phyloP scores from a whole-genome alignment of 2,888 invertebrate species.

The Chrysodeixis includens region DNA sequence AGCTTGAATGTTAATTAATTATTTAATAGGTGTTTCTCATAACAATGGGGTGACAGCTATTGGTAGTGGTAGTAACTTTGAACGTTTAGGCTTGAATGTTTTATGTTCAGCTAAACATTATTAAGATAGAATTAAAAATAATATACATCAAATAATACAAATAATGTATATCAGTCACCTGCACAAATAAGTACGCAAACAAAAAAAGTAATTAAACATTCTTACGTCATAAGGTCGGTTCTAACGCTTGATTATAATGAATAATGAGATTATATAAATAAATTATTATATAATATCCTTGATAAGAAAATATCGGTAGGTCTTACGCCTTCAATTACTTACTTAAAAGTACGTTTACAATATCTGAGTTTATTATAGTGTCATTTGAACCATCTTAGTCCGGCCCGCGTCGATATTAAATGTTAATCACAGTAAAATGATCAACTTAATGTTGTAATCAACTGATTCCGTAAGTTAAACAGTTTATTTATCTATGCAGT shows the following conservation, averaged over 20 bases:
- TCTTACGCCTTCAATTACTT: not conserved
- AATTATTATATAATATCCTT: too few relatives aligned
- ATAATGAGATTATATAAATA: too few relatives aligned
- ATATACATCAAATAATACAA: too few relatives aligned
- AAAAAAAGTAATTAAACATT: too few relatives aligned
- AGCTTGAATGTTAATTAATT: conserved; percentile 13
- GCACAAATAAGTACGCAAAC: too few relatives aligned
- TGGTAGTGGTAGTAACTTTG: not conserved
- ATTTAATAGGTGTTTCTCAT: conserved; percentile 8
- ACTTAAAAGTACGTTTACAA: not conserved
- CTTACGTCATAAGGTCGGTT: too few relatives aligned
- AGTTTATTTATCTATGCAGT: not conserved
- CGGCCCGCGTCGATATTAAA: not conserved
- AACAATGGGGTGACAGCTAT: not conserved
- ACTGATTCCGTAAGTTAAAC: not conserved
- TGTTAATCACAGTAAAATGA: not conserved
- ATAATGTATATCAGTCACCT: too few relatives aligned
- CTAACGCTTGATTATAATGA: too few relatives aligned
- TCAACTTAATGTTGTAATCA: not conserved
- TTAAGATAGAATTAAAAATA: not conserved
- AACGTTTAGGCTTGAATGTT: not conserved
- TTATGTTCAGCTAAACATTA: not conserved
- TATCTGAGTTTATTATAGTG: not conserved
- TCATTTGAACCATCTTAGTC: not conserved
- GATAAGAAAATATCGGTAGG: not conserved